Evolutionary conservation across 1,140 invertebrate genomes (phyloP).

Genomic region (Plectrocnemia conspersa): DNA sequence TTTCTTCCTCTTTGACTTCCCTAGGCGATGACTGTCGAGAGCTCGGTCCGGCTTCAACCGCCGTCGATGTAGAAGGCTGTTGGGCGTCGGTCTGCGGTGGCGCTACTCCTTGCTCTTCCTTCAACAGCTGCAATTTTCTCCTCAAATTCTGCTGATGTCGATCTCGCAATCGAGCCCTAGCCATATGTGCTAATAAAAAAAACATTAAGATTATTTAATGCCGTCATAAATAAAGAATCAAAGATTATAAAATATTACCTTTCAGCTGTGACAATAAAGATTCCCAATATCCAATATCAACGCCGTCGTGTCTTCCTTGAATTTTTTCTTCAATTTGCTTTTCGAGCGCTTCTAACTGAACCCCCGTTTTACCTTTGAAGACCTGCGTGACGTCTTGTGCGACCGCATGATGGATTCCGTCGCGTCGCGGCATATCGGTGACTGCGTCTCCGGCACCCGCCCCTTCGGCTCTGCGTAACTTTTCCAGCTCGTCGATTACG

Average conservation of each 20-base stretch:
- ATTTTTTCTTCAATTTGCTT: conserved; percentile 88
- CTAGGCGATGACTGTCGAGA: conserved; percentile 7
- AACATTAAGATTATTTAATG: conserved; percentile 9
- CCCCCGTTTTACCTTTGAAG: conserved; percentile 91
- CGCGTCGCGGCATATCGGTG: conserved; percentile 54
- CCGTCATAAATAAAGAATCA: conserved; percentile 6
- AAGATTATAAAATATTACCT: conserved; percentile 47
- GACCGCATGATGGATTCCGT: conserved; percentile 92
- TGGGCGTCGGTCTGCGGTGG: conserved; percentile 37
- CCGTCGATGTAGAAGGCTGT: background rate
- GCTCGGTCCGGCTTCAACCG: conserved; percentile 1
- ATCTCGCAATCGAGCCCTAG: conserved; percentile 84
- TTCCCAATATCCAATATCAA: conserved; percentile 98
- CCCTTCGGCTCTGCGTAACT: conserved; percentile 71
- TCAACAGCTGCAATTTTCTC: conserved; percentile 84
- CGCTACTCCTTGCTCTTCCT: conserved; percentile 76
- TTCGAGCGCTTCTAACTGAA: conserved; percentile 79
- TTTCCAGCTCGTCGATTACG: conserved; percentile 90
- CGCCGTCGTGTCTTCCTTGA: conserved; percentile 73
- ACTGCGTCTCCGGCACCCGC: conserved; percentile 59
- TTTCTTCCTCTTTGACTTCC: conserved; percentile 3
- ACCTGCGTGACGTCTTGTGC: conserved; percentile 81
- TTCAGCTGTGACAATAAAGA: conserved; percentile 87
- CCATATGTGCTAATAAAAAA: conserved; percentile 76
- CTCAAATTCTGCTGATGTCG: conserved; percentile 88